Evolutionary conservation across 2,888 invertebrate genomes (phyloP), one percentile per base, ranked within the genome.

Genomic region (Smittia aterrima): DNA sequence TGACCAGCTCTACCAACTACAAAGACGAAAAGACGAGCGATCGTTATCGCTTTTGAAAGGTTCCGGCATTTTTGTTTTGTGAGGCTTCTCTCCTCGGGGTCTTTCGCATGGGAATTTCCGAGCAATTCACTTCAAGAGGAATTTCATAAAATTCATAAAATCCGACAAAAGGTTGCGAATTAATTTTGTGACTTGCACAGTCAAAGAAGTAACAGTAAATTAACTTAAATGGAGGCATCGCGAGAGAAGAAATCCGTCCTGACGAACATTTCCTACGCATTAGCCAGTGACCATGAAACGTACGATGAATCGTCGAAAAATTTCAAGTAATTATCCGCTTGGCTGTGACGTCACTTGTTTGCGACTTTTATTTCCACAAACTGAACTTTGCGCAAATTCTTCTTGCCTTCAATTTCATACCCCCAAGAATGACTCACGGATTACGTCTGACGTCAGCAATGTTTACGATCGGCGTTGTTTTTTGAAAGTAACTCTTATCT

Each of bases 321-420:
- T 58, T 2, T 58, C 6, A 32, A 32, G 32, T 9, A 47, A 47
- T 47, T 47, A 47, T 6, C 47, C 16, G 47, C n/a, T 58, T 24
- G 22, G 2, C 24, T 22, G 22, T 58, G 58, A 58, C 58, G 58
- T 58, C 58, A 58, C 58, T 58, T 58, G 58, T 58, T 58, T 58
- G 16, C 58, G 58, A 53, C 53, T n/a, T 38, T 38, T 38, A 38
- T 38, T 38, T 38, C 11, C 38, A 7, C 38, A 38, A 6, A 38
- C 6, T 38, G 6, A 18, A 11, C n/a, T 47, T 47, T 18, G 53
- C n/a, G 53, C 53, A 18, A 18, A 2, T 47, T 47, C n/a, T 24
- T 58, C 58, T 18, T 22, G 11, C 24, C 58, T 7, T 58, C 58
- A n/a, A n/a, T n/a, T n/a, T n/a, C n/a, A n/a, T n/a, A n/a, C n/a